Evolutionary conservation across 64 coral and sea anemone genomes (phyloP), one percentile per base, ranked within the genome.

Genomic region (Stichodactyla helianthus): DNA sequence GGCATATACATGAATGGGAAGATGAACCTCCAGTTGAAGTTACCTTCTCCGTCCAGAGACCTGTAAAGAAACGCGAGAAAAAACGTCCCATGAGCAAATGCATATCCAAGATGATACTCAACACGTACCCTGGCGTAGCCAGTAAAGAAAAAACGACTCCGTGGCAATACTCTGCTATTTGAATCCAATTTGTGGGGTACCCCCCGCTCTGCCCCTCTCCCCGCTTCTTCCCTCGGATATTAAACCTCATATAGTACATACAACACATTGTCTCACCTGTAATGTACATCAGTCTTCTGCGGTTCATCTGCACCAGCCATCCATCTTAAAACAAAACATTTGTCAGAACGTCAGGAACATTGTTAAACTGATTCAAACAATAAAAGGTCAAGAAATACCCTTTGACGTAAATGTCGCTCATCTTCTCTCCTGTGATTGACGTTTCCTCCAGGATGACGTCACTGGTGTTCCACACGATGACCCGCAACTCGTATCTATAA

Each of bases 341-440:
- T 44, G 35, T 44, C 35, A 44, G 35, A 44, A 44, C 35, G 35
- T 44, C 35, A 58, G 14, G 55, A 58, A 58, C 55, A 58, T 58
- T 2, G 55, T 58, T 58, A 58, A 58, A 58, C 55, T 58, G 35
- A 44, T 44, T 44, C 0, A 44, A 44, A 44, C 35, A 44, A 2
- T 44, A 74, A 9, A 74, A 12, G 4, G 22, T 11, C 68, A 74
- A 53, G 13, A 89, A 88, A 54, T 79, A 93, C 94, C 94, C 59
- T 87, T 96, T 96, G 50, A 96, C 94, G 76, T 96, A 96, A 90
- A 96, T 96, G 51, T 96, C 94, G 52, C 91, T 90, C 94, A 96
- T 96, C 79, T 93, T 92, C 59, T 96, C 94, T 19, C 94, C 94
- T 26, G 94, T 90, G 6, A 93, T 76, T 6, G 94, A 96, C 5